Evolutionary conservation across 2,888 invertebrate species (phyloP).

Genomic region (Heliconius ethilla): DNA sequence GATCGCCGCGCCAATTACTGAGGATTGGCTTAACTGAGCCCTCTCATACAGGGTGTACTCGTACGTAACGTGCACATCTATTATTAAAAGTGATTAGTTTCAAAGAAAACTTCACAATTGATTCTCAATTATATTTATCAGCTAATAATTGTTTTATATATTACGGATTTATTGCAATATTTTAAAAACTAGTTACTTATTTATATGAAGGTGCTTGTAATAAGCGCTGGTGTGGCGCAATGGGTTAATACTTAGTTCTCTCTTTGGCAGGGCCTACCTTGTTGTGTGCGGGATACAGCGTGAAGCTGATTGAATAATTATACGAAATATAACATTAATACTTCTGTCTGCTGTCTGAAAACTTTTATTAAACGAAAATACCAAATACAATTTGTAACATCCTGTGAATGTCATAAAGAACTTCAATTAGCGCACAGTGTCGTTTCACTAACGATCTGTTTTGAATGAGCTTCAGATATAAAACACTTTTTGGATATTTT

Average conservation of each 20-base stretch:
- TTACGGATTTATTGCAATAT: background rate
- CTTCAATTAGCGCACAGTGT: slow-evolving; percentile 31
- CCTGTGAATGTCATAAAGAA: background rate
- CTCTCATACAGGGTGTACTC: slow-evolving; percentile 20
- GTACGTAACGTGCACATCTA: background rate
- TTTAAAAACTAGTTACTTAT: background rate
- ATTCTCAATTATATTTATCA: background rate
- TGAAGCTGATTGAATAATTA: background rate
- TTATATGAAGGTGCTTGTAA: too few species aligned
- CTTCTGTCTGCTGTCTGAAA: background rate
- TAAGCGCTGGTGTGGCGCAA: too few species aligned
- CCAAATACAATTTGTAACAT: background rate
- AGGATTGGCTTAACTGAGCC: slow-evolving; percentile 44
- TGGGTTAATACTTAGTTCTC: too few species aligned
- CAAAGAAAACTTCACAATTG: background rate
- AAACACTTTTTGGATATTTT: background rate
- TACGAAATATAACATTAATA: background rate
- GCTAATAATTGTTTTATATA: background rate
- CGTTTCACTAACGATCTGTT: slow-evolving; percentile 28
- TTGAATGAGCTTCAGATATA: background rate
- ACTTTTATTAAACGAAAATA: background rate
- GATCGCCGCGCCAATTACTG: slow-evolving; percentile 51
- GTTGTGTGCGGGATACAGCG: too few species aligned
- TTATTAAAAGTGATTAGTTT: background rate
- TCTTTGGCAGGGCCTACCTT: too few species aligned